Evolutionary conservation across 2,113 vertebrate species (phyloP).

Genomic region (Festucalex cinctus): DNA sequence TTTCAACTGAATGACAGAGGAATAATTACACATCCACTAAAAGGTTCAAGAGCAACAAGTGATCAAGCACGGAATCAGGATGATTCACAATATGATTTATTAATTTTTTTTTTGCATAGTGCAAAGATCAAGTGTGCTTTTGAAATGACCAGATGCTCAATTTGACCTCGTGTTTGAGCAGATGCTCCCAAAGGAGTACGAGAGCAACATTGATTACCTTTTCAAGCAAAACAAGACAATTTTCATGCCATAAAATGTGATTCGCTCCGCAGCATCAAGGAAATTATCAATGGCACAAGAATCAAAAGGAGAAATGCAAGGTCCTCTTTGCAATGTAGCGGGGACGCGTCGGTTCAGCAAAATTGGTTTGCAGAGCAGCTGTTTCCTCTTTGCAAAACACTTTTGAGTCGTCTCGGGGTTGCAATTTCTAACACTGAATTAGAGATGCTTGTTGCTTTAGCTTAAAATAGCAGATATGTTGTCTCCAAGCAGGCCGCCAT

Average conservation of each 20-base stretch:
- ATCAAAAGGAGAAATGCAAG: background rate
- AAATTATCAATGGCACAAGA: background rate
- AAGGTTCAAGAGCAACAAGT: constrained; percentile 4
- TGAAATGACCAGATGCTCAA: background rate
- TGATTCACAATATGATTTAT: background rate
- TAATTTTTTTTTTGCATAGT: background rate
- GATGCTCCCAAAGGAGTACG: background rate
- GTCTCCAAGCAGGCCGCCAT: background rate
- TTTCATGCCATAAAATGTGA: background rate
- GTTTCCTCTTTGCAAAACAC: background rate
- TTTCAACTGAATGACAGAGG: constrained; percentile 21
- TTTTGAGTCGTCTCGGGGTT: background rate
- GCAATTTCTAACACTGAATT: constrained; percentile 2
- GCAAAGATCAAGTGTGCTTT: background rate
- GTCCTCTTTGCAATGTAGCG: background rate
- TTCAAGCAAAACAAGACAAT: background rate
- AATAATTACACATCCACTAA: constrained; percentile 10
- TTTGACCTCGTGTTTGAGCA: background rate
- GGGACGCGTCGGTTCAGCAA: background rate
- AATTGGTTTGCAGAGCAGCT: background rate
- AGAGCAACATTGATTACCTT: background rate
- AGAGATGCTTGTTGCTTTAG: background rate
- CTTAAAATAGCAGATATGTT: constrained; percentile 21
- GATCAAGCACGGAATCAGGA: background rate
- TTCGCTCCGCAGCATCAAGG: background rate